Evolutionary conservation across 1,140 invertebrate species (phyloP).

Genomic region (Bilobella aurantiaca): DNA sequence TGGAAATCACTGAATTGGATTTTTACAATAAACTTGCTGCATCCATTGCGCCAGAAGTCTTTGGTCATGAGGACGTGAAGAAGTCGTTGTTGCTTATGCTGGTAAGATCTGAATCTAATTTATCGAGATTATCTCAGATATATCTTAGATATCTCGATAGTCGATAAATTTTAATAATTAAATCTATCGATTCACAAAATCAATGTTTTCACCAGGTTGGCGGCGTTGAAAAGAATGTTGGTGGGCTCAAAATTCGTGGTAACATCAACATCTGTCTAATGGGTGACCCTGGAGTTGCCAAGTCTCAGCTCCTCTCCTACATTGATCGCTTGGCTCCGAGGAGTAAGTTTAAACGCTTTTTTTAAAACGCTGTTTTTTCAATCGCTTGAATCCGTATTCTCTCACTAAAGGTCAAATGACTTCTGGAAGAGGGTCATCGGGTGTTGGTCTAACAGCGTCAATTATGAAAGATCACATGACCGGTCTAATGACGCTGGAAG

Average conservation of each 20-base stretch:
- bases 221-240: conserved; percentile 78
- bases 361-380: too few relatives aligned
- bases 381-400: neutral
- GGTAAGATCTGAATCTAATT: too few relatives aligned
- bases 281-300: conserved; percentile 98
- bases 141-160: too few relatives aligned
- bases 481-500: conserved; percentile 93
- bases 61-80: conserved; percentile 95
- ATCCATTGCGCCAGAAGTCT: conserved; percentile 97
- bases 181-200: too few relatives aligned
- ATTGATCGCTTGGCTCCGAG: conserved; percentile 86
- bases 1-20: conserved; percentile 64
- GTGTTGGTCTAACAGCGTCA: conserved; percentile 95
- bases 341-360: too few relatives aligned
- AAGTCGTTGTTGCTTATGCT: conserved; percentile 87
- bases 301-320: conserved; percentile 91
- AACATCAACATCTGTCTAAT: conserved; percentile 98
- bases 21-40: conserved; percentile 86
- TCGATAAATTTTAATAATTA: too few relatives aligned
- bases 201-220: conserved; percentile 54
- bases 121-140: too few relatives aligned
- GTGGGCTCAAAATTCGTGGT: conserved; percentile 61
- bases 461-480: conserved; percentile 96
- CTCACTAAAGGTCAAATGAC: conserved; percentile 83
- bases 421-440: conserved; percentile 91